Evolutionary conservation across 2,797 vertebrate genomes (phyloP).

Genomic region (Catamblyrhynchus diadema): DNA sequence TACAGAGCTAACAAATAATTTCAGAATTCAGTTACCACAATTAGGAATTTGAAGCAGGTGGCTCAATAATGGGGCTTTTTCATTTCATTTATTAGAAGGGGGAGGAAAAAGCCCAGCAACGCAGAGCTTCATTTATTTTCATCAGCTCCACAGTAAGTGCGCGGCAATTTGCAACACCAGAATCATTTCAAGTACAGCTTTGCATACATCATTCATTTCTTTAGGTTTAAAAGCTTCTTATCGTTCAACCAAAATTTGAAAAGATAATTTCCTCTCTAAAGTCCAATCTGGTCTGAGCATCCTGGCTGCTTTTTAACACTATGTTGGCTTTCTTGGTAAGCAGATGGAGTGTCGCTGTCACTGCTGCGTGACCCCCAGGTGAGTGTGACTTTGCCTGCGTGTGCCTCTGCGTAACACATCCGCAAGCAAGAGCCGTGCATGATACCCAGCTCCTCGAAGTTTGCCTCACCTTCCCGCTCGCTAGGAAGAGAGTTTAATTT

Average conservation of each 20-base stretch:
- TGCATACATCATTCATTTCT: slow-evolving; percentile 67
- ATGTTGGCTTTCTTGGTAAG: slow-evolving; percentile 30
- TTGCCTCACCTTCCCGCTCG: background rate
- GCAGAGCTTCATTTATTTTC: slow-evolving; percentile 79
- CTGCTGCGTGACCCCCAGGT: slow-evolving; percentile 35
- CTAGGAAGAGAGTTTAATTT: background rate
- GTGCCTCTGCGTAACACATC: background rate
- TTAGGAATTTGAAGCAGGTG: slow-evolving; percentile 84
- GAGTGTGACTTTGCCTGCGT: background rate
- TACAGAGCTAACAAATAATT: slow-evolving; percentile 78
- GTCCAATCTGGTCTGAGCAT: slow-evolving; percentile 59
- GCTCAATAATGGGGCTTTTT: slow-evolving; percentile 82
- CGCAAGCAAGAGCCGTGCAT: background rate
- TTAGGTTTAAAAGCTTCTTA: slow-evolving; percentile 75
- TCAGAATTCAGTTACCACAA: slow-evolving; percentile 82
- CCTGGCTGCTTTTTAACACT: slow-evolving; percentile 54
- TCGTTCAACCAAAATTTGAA: slow-evolving; percentile 66
- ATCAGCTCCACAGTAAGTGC: slow-evolving; percentile 77
- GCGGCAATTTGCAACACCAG: slow-evolving; percentile 77
- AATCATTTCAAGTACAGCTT: slow-evolving; percentile 79
- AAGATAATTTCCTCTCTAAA: slow-evolving; percentile 65
- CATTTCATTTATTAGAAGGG: slow-evolving; percentile 81
- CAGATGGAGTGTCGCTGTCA: slow-evolving; percentile 10
- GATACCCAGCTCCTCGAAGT: background rate
- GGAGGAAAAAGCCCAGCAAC: slow-evolving; percentile 67